Evolutionary conservation across 2,888 invertebrate genomes (phyloP), one percentile per base, ranked within the genome.

Genomic region (Eucriotettix oculatus): DNA sequence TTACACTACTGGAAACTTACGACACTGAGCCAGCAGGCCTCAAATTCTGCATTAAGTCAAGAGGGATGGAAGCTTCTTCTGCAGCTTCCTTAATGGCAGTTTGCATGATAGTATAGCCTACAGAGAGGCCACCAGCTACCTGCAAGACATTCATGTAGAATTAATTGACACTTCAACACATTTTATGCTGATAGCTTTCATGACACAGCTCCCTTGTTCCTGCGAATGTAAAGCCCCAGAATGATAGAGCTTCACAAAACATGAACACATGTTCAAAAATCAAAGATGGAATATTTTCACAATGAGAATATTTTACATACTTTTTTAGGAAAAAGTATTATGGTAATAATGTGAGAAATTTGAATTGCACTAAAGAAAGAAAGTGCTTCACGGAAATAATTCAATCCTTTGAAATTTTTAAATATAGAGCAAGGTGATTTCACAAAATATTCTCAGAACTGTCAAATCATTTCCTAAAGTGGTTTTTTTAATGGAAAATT

Each of bases 81-180:
- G 86, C 87, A 9, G 94, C 93, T 73, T 97, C 96, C 72, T 95
- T 95, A 66, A 87, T 81, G 44, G 91, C 91, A 58, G 95, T 95
- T 75, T 95, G 91, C 67, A 87, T 76, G 62, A 94, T 86, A 55
- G 89, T 87, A 74, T 85, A 87, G 16, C 93, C 94, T 54, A 91
- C 91, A 41, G 91, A 88, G 58, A 96, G 73, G 7, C 95, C 96
- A 58, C 96, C 96, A 65, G 92, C 91, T 52, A 93, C 77, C 77
- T 78, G 66, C 9, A 61, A 48, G n/a, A 48, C 29, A 29, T 29
- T 29, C 29, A 29, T 29, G 29, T 29, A 29, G 29, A 29, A 29
- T 29, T 29, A 29, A 29, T 29, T 29, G 29, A 29, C 29, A 29
- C 29, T 29, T 29, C 29, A 29, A 29, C 29, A 29, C 29, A 29